These are phyloP conservation scores for Prionailurus bengalensis DNA, from an alignment of 2,113 vertebrate species.

Conservation along the genomic window DNA sequence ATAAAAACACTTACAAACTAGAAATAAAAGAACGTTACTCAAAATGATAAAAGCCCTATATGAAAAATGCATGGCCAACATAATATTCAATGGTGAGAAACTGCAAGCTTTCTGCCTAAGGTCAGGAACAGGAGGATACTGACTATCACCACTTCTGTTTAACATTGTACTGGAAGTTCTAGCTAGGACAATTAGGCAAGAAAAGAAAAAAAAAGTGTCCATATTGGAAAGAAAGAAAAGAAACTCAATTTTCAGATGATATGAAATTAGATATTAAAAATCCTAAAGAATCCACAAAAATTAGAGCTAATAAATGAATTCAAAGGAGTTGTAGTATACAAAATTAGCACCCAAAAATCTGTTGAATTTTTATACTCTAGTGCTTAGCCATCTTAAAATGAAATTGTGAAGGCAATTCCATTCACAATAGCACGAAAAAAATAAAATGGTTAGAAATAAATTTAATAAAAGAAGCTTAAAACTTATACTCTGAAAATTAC, in stretches of 20 bases:
- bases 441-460: neutral
- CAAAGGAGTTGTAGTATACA: neutral
- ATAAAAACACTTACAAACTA: neutral
- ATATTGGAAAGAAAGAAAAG: neutral
- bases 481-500: neutral
- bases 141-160: neutral
- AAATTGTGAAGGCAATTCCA: neutral
- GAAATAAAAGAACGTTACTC: neutral
- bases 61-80: neutral
- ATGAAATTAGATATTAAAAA: neutral
- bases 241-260: neutral
- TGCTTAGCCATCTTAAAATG: neutral
- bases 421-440: neutral
- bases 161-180: neutral
- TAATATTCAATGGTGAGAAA: neutral
- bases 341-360: neutral
- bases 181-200: neutral
- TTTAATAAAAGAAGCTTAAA: neutral
- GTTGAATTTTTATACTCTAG: neutral
- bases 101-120: neutral
- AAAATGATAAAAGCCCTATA: neutral
- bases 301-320: neutral
- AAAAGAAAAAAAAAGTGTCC: neutral
- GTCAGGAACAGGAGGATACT: neutral
- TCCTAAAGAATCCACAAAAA: slow-evolving; percentile 6